A percentile compares a stretch with the other conserved stretches of the same genome.
Evolutionary conservation across 2,888 invertebrate genomes (phyloP).

Genomic region (Alentia gelatinosa): DNA sequence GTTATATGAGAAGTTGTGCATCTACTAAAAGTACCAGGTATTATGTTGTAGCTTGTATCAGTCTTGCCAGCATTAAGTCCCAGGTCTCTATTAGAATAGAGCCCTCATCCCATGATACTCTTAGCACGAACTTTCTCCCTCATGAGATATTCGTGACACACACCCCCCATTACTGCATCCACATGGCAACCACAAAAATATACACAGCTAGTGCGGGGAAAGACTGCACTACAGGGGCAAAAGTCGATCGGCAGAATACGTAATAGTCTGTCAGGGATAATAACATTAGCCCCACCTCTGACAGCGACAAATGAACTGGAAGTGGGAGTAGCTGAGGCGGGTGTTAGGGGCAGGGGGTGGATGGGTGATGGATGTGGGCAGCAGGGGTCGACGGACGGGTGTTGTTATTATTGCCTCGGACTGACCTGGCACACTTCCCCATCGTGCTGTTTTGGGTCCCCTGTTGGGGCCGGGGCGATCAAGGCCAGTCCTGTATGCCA

Average conservation of each 20-base stretch:
- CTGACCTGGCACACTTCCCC: background rate
- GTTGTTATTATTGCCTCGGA: constrained; percentile 9
- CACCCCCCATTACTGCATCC: background rate
- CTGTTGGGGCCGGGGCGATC: background rate
- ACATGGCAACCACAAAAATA: background rate
- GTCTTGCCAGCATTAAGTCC: too few relatives aligned
- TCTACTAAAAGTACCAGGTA: too few relatives aligned
- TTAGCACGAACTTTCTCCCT: too few relatives aligned
- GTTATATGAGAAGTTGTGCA: too few relatives aligned
- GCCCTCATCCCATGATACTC: too few relatives aligned
- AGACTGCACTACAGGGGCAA: too few relatives aligned
- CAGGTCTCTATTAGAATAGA: too few relatives aligned
- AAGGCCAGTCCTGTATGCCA: background rate
- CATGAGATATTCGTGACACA: background rate
- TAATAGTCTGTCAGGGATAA: background rate
- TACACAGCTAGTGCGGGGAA: background rate
- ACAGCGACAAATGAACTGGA: background rate
- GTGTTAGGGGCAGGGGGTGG: background rate
- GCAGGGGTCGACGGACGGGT: background rate
- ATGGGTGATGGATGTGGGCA: background rate
- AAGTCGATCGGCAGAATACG: background rate
- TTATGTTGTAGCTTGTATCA: too few relatives aligned
- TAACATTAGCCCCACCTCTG: background rate
- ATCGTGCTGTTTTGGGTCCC: background rate
- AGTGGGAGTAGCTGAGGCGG: background rate